phyloP scores from a whole-genome alignment of 2,888 invertebrate genomes.

The Oscheius myriophilus region DNA sequence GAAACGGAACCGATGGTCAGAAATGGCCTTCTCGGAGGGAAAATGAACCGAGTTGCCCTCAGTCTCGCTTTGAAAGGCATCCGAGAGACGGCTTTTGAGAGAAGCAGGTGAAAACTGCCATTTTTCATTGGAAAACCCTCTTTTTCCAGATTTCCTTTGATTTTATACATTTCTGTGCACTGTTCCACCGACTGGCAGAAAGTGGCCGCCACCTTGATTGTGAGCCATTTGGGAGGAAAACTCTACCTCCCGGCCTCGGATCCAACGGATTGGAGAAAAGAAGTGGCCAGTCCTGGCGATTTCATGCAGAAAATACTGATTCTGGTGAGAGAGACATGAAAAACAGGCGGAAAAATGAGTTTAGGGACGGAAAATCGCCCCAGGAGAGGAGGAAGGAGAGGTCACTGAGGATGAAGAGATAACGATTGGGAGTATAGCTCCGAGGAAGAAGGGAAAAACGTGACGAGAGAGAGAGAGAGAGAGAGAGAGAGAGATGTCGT shows the following conservation, averaged over 20 bases:
- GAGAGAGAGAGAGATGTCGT: background rate
- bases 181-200: slow-evolving; percentile 73
- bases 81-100: slow-evolving; percentile 74
- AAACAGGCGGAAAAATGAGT: background rate
- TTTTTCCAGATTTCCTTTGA: slow-evolving; percentile 73
- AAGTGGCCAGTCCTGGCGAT: slow-evolving; percentile 62
- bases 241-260: slow-evolving; percentile 44
- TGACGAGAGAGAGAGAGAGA: background rate
- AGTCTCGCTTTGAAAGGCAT: slow-evolving; percentile 73
- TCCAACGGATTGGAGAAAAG: slow-evolving; percentile 61
- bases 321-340: slow-evolving; percentile 31
- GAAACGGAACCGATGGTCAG: slow-evolving; percentile 72
- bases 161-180: slow-evolving; percentile 75
- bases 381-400: slow-evolving; percentile 16
- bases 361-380: slow-evolving; percentile 20
- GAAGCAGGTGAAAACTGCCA: slow-evolving; percentile 67
- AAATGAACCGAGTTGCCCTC: slow-evolving; percentile 66
- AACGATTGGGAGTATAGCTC: slow-evolving; percentile 9
- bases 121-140: background rate
- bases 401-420: slow-evolving; percentile 29
- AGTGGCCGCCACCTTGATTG: slow-evolving; percentile 69
- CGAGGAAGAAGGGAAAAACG: slow-evolving; percentile 22
- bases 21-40: slow-evolving; percentile 71
- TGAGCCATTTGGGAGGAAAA: slow-evolving; percentile 42
- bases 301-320: slow-evolving; percentile 65